These are phyloP conservation scores for Lingula anatina DNA, from an alignment of 2,888 invertebrate species.

Conservation along the genomic window DNA sequence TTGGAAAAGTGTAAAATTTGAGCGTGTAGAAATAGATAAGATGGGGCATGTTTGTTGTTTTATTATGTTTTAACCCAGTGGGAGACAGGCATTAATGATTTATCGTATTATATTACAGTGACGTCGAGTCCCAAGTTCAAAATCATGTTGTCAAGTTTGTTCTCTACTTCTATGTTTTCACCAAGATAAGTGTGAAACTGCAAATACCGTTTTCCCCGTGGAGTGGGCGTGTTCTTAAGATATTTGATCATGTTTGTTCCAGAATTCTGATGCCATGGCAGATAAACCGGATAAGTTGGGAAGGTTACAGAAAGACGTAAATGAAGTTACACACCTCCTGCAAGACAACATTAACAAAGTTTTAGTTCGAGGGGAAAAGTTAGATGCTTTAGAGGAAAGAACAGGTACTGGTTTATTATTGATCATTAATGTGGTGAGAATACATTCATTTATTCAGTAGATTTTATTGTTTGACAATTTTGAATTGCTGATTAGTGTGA, in stretches of 20 bases:
- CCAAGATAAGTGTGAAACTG: too few species aligned
- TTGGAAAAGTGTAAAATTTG: too few species aligned
- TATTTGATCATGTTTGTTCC: not conserved
- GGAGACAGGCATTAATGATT: too few species aligned
- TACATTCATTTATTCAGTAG: not conserved
- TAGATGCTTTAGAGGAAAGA: conserved; percentile 25
- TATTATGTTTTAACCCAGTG: too few species aligned
- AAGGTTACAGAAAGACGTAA: conserved; percentile 20
- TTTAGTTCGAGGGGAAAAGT: conserved; percentile 27
- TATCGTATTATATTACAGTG: too few species aligned
- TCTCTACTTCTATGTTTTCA: too few species aligned
- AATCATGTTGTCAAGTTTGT: not conserved
- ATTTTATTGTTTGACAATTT: too few species aligned
- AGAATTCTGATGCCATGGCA: not conserved
- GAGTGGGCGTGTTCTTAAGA: too few species aligned
- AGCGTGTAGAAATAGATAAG: too few species aligned
- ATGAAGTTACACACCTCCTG: conserved; percentile 32
- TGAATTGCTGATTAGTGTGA: too few species aligned
- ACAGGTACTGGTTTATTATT: conserved; percentile 27
- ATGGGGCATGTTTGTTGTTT: too few species aligned
- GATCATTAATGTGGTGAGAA: not conserved
- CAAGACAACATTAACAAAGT: conserved; percentile 36
- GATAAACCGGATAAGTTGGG: conserved; percentile 10
- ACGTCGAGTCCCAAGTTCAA: not conserved
- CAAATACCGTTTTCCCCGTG: too few species aligned